Percentiles rank a stretch among this genome's conserved stretches.
Conservation (phyloP, 1,140 invertebrate genomes). For the Drosophila baimaii region DNA sequence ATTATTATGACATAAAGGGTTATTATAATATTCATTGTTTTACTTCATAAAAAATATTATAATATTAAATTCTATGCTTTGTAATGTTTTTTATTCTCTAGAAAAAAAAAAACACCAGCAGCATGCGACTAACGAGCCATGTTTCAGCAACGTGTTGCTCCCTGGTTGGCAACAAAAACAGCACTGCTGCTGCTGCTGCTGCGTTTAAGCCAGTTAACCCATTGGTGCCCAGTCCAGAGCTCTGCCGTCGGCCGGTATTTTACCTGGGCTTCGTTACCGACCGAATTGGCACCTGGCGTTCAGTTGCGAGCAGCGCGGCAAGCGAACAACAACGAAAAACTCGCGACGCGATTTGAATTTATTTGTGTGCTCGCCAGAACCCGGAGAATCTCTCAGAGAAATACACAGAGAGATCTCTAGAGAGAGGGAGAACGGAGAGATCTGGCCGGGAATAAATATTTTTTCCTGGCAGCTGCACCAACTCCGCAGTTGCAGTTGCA, state of each 20-base stretch:
- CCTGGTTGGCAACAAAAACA: constrained; percentile 31
- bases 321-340: constrained; percentile 70
- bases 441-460: constrained; percentile 25
- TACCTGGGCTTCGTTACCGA: constrained; percentile 51
- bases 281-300: constrained; percentile 69
- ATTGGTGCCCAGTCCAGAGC: constrained; percentile 60
- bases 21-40: no score
- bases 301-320: constrained; percentile 71
- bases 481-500: constrained; percentile 65
- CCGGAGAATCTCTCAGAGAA: constrained; percentile 25
- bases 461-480: constrained; percentile 48
- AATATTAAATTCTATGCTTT: no score
- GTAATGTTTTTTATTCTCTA: background rate
- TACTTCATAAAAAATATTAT: background rate
- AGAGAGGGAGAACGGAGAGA: constrained; percentile 21
- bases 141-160: constrained; percentile 35
- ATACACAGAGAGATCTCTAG: background rate
- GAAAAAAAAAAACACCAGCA: background rate
- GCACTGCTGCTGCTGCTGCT: constrained; percentile 2
- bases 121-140: constrained; percentile 8
- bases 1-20: no score
- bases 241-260: constrained; percentile 31
- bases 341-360: constrained; percentile 44
- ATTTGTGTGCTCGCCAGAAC: constrained; percentile 43
- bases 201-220: constrained; percentile 63